Conservation (phyloP, 2,113 vertebrate species). For the Galeopterus variegatus region DNA sequence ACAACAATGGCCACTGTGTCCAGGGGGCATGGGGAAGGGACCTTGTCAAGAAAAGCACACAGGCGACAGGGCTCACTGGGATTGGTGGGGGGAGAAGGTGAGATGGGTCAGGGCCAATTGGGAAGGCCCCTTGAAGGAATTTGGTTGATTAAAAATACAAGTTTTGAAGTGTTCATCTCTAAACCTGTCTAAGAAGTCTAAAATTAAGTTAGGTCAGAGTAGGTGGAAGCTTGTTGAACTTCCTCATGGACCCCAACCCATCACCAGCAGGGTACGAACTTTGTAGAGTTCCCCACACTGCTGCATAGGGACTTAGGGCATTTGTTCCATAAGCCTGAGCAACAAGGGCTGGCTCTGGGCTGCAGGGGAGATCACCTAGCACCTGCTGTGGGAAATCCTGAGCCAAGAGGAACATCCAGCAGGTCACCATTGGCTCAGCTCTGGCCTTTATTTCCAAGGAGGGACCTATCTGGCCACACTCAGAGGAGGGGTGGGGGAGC, state of each 20-base stretch:
- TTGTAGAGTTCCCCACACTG: background rate
- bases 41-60: background rate
- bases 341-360: background rate
- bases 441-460: background rate
- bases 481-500: background rate
- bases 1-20: background rate
- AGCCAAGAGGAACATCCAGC: background rate
- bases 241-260: background rate
- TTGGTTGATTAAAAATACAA: background rate
- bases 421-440: background rate
- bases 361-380: background rate
- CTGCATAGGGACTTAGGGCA: background rate
- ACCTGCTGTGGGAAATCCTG: background rate
- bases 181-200: background rate
- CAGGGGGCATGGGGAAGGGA: background rate
- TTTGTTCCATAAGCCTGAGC: background rate
- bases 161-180: background rate
- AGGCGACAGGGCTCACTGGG: background rate
- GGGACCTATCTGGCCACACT: background rate
- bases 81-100: background rate
- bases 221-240: background rate
- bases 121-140: constrained; percentile 18
- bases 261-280: background rate
- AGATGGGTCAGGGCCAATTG: background rate
- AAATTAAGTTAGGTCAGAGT: background rate